Evolutionary conservation across 2,888 invertebrate species (phyloP), one percentile per base, ranked within the genome.

Genomic region (Ophion costatus): DNA sequence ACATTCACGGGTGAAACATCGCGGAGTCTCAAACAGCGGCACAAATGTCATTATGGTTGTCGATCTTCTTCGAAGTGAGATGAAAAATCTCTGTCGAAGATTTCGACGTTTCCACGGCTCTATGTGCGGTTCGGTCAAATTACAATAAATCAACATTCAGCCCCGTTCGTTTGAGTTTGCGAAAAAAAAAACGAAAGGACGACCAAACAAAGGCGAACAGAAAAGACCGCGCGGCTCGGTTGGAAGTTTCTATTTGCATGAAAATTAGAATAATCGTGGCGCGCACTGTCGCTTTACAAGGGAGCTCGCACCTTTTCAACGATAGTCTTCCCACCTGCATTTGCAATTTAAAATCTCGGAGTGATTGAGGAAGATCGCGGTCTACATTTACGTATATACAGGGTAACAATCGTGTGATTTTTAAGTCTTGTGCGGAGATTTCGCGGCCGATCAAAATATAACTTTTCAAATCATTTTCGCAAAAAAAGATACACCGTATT

Each of bases 101-200:
- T 57, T 57, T 71, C 33, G 42, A 61, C 20, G 7, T 74, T 63
- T 63, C 51, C 51, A 24, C 17, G 2, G 22, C 14, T 74, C n/a
- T 10, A n/a, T 57, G 17, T 51, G 56, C 57, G 73, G 33, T 61
- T 22, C 9, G 22, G 45, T 42, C 51, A 38, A 77, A 64, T 76
- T 81, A 70, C 70, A 81, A 80, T 77, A 70, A 77, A 81, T 81
- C 81, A 77, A 42, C 84, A 73, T 80, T 73, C 42, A 61, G 29
- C 33, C 71, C 33, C 57, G 20, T 73, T 73, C 38, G 6, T 56
- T 56, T 22, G 56, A 7, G 67, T 42, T 66, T 11, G 10, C 24
- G 14, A 56, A 51, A 11, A 51, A 45, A n/a, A 3, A 9, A 24
- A 74, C n/a, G 24, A 11, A 1, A 33, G 45, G 45, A 45, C 14